These are phyloP conservation scores for Andrena dorsata DNA, from an alignment of 2,888 invertebrate genomes.

Conservation along the genomic window DNA sequence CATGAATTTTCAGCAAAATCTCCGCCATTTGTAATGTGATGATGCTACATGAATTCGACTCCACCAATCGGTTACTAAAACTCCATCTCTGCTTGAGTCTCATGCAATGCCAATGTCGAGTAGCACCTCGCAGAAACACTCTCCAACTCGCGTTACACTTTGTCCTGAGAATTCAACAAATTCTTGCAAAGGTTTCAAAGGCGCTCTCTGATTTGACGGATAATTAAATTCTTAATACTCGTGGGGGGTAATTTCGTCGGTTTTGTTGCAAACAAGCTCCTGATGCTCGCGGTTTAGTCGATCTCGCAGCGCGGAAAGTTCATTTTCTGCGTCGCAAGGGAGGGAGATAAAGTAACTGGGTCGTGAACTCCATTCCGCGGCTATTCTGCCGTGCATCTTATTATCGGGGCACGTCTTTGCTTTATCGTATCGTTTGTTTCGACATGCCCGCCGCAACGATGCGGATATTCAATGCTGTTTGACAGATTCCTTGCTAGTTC, in stretches of 20 bases:
- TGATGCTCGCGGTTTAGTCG: constrained; percentile 10
- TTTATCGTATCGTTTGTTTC: constrained; percentile 46
- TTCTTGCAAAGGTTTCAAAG: neutral
- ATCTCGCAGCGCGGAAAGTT: constrained; percentile 37
- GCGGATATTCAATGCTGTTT: neutral
- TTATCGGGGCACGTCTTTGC: constrained; percentile 38
- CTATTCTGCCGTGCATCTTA: constrained; percentile 37
- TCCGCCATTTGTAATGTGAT: neutral
- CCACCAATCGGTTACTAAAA: neutral
- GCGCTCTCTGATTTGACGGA: neutral
- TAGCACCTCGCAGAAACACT: too few species aligned
- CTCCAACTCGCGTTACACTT: neutral
- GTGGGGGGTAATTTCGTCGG: constrained; percentile 24
- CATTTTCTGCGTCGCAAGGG: constrained; percentile 44
- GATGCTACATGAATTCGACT: neutral
- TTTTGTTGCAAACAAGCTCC: constrained; percentile 15
- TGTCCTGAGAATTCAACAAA: neutral
- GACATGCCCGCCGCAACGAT: neutral
- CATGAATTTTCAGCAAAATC: too few species aligned
- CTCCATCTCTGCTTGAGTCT: neutral
- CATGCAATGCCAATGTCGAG: neutral
- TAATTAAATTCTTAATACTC: constrained; percentile 16
- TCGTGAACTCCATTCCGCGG: constrained; percentile 53
- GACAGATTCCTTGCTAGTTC: neutral
- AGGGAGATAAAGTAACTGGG: constrained; percentile 62